Evolutionary conservation across 2,797 vertebrate genomes (phyloP), one percentile per base, ranked within the genome.

Genomic region (Falco concolor): DNA sequence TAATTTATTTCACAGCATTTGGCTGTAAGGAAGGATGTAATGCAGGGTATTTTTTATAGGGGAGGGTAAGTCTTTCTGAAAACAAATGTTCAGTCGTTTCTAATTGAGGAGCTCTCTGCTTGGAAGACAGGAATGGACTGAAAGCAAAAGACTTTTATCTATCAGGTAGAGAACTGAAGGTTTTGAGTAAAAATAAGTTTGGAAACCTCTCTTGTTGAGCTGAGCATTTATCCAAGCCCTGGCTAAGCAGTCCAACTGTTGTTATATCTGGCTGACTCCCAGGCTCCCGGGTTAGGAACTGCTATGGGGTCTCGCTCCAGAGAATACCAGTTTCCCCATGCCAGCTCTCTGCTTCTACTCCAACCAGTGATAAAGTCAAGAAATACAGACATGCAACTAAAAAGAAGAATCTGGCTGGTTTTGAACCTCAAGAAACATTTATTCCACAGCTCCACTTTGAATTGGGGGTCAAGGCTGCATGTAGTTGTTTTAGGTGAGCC

Each of bases 1-100:
- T 95, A 97, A 97, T 98, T 97, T 97, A 97, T 97, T 97, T 96
- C 94, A 92, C 96, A 96, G 93, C 74, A 65, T 94, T 91, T 93
- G 86, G 53, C 84, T 96, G 69, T 70, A 87, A 76, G 61, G 60
- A 88, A 84, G 60, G 87, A 84, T 76, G 74, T 92, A 96, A 94
- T 89, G 81, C 84, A 68, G 92, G 65, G 42, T 60, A 23, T 74
- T 76, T 90, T 93, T 95, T 73, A 64, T 42, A 89, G 17, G 76
- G 56, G 30, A 84, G 45, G 79, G n/a, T n/a, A 60, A 64, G 24
- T 68, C 77, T 80, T 85, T 60, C 81, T 80, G 50, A 84, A 75
- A 90, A 79, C 32, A 89, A 76, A 69, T 83, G 67, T 47, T 83
- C 17, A 2, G 56, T 61, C 65, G 50, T 85, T 70, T 59, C 52